These are phyloP conservation scores for Cettia cetti DNA, from an alignment of 2,113 vertebrate species.

Conservation along the genomic window DNA sequence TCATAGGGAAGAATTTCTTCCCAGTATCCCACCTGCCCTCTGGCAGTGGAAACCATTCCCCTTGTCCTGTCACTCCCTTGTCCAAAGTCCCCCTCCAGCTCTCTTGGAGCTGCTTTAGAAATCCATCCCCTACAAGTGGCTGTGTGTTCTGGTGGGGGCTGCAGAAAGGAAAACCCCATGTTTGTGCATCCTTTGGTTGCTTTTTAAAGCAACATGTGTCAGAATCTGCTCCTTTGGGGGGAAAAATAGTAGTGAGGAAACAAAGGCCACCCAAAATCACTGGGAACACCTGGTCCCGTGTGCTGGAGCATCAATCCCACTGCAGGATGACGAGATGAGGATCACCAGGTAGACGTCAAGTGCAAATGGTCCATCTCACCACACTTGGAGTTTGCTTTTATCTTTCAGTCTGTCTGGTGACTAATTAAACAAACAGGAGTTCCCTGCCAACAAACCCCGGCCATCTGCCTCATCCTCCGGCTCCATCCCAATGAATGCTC, in stretches of 20 bases:
- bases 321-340: not conserved
- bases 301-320: not conserved
- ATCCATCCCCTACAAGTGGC: not conserved
- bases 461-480: conserved; percentile 7
- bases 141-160: not conserved
- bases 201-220: not conserved
- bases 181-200: not conserved
- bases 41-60: not conserved
- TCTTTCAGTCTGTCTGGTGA: not conserved
- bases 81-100: not conserved
- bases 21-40: not conserved
- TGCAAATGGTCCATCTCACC: not conserved
- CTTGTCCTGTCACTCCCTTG: not conserved
- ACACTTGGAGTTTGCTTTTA: not conserved
- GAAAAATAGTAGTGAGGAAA: rapidly evolving
- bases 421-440: conserved; percentile 49
- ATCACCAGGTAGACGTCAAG: not conserved
- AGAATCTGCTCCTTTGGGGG: not conserved
- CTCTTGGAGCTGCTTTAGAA: not conserved
- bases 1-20: rapidly evolving
- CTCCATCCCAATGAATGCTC: not conserved
- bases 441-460: conserved; percentile 11
- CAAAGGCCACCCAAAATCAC: not conserved
- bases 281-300: rapidly evolving
- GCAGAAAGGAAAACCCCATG: not conserved